Percentiles rank a stretch among this genome's conserved stretches.
phyloP scores from a whole-genome alignment of 2,888 invertebrate species.

The Amphipyra berbera region DNA sequence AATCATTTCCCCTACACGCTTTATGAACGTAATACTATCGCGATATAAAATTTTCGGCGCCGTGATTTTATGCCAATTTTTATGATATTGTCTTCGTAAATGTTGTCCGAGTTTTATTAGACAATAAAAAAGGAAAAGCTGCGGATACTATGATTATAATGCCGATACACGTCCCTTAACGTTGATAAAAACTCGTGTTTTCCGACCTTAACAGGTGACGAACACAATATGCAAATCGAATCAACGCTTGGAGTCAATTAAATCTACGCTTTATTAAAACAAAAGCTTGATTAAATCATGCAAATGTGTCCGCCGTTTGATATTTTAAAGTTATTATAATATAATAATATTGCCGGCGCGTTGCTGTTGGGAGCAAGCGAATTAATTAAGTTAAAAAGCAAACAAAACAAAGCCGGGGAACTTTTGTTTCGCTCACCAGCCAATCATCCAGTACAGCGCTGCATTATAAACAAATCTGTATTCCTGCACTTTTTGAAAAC shows the following conservation, averaged over 20 bases:
- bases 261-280: constrained; percentile 58
- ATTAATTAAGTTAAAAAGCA: constrained; percentile 77
- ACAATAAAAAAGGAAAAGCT: constrained; percentile 72
- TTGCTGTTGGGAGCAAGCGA: constrained; percentile 66
- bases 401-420: constrained; percentile 68
- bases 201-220: constrained; percentile 37
- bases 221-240: constrained; percentile 53
- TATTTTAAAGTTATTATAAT: constrained; percentile 69
- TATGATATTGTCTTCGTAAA: constrained; percentile 87
- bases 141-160: constrained; percentile 69
- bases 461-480: constrained; percentile 54
- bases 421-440: constrained; percentile 64
- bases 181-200: constrained; percentile 37
- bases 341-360: constrained; percentile 66
- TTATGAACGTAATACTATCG: constrained; percentile 78
- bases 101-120: constrained; percentile 84
- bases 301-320: constrained; percentile 62
- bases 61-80: constrained; percentile 87
- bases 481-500: constrained; percentile 37
- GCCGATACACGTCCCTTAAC: constrained; percentile 46
- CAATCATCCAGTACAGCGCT: constrained; percentile 60
- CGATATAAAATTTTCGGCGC: constrained; percentile 83
- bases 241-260: constrained; percentile 43
- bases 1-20: constrained; percentile 74
- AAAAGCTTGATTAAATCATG: constrained; percentile 64